These are phyloP conservation scores for Bimastos eiseni DNA, from an alignment of 2,888 invertebrate genomes.

Conservation along the genomic window DNA sequence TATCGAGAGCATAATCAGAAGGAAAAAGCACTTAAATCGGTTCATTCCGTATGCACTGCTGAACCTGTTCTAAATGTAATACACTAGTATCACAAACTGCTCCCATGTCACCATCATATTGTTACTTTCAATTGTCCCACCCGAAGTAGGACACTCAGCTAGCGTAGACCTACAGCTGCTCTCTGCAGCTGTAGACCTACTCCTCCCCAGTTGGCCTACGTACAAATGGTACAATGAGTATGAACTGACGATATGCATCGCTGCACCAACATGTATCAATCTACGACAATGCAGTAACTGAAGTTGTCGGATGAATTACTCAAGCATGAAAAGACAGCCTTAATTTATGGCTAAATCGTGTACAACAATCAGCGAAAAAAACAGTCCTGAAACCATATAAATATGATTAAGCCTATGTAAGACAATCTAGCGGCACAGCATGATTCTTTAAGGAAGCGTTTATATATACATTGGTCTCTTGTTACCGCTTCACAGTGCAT, in stretches of 20 bases:
- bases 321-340: not conserved
- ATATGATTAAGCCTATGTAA: no score
- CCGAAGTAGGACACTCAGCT: not conserved
- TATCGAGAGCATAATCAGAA: not conserved
- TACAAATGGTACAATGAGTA: no score
- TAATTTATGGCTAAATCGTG: not conserved
- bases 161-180: not conserved
- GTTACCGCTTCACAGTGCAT: no score
- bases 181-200: no score
- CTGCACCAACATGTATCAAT: not conserved
- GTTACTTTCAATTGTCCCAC: not conserved
- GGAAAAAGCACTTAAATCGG: not conserved
- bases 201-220: no score
- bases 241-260: no score
- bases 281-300: not conserved
- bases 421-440: not conserved
- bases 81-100: not conserved
- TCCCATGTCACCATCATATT: not conserved
- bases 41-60: not conserved
- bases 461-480: not conserved
- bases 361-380: not conserved
- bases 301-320: not conserved
- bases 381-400: not conserved
- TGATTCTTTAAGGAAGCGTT: not conserved
- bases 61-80: no score